A percentile compares a stretch with the other conserved stretches of the same genome.
Evolutionary conservation across 2,888 invertebrate genomes (phyloP).

Genomic region (Leptopilina myrica): DNA sequence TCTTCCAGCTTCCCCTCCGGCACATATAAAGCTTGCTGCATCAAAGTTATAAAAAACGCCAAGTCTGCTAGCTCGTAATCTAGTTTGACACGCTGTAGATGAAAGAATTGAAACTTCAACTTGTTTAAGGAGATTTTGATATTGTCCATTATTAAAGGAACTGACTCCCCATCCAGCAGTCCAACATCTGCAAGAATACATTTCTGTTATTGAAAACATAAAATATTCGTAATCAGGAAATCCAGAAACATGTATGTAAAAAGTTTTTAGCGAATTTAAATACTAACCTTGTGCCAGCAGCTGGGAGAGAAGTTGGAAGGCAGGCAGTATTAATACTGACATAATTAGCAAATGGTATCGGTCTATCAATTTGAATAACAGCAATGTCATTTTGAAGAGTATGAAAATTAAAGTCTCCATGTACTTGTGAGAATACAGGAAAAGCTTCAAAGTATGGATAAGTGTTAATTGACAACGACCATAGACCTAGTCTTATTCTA

Average conservation of each 20-base stretch:
- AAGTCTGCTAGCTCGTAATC: slow-evolving; percentile 82
- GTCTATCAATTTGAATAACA: not conserved
- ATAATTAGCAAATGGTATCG: not conserved
- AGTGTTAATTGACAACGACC: not conserved
- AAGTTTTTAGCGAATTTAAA: too few species aligned
- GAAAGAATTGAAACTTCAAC: slow-evolving; percentile 86
- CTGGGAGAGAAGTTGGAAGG: not conserved
- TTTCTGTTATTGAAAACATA: too few species aligned
- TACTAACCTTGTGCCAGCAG: not conserved
- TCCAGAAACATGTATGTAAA: too few species aligned
- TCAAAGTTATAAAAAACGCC: slow-evolving; percentile 82
- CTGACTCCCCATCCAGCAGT: slow-evolving; percentile 94
- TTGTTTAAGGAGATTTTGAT: slow-evolving; percentile 85
- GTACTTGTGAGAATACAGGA: not conserved
- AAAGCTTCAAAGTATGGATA: not conserved
- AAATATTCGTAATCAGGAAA: too few species aligned
- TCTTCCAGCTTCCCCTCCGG: slow-evolving; percentile 86
- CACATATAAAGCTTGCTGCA: slow-evolving; percentile 85
- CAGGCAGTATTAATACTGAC: not conserved
- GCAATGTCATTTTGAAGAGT: not conserved
- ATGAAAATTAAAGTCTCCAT: not conserved
- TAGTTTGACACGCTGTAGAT: slow-evolving; percentile 81
- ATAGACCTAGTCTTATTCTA: not conserved
- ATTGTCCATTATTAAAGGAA: slow-evolving; percentile 80
- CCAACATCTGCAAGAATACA: slow-evolving; percentile 77